A percentile compares a stretch with the other conserved stretches of the same genome.
These are phyloP conservation scores for Gerris buenoi DNA, from an alignment of 1,140 invertebrate genomes.

Conservation along the genomic window DNA sequence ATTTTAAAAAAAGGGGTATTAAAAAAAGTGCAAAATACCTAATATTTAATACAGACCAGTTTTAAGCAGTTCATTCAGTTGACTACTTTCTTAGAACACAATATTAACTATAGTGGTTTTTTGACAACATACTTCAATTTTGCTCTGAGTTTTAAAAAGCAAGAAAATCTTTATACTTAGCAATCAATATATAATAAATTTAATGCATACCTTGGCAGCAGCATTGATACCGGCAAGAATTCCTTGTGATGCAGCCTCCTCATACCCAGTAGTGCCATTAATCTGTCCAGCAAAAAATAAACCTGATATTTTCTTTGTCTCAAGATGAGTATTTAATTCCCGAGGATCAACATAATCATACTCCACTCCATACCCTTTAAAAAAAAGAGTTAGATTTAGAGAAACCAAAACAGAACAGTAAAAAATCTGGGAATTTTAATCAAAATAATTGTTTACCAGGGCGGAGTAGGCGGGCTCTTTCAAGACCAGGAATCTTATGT, in stretches of 20 bases:
- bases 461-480: conserved; percentile 53
- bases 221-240: conserved; percentile 80
- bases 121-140: too few relatives aligned
- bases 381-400: conserved; percentile 4
- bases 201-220: conserved; percentile 38
- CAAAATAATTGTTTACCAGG: conserved; percentile 49
- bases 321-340: conserved; percentile 61
- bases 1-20: too few relatives aligned
- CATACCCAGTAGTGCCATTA: conserved; percentile 92
- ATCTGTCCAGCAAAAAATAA: conserved; percentile 88
- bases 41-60: too few relatives aligned
- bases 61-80: too few relatives aligned
- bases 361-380: conserved; percentile 68
- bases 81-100: too few relatives aligned
- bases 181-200: too few relatives aligned
- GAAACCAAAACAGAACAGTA: too few relatives aligned
- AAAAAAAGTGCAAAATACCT: too few relatives aligned
- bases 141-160: too few relatives aligned
- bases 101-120: too few relatives aligned
- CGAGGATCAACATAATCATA: conserved; percentile 86
- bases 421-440: too few relatives aligned
- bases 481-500: conserved; percentile 54
- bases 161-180: too few relatives aligned
- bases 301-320: conserved; percentile 57
- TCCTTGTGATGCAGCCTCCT: conserved; percentile 88